Evolutionary conservation across 2,888 invertebrate species (phyloP).

Genomic region (Drosophila acutilabella): DNA sequence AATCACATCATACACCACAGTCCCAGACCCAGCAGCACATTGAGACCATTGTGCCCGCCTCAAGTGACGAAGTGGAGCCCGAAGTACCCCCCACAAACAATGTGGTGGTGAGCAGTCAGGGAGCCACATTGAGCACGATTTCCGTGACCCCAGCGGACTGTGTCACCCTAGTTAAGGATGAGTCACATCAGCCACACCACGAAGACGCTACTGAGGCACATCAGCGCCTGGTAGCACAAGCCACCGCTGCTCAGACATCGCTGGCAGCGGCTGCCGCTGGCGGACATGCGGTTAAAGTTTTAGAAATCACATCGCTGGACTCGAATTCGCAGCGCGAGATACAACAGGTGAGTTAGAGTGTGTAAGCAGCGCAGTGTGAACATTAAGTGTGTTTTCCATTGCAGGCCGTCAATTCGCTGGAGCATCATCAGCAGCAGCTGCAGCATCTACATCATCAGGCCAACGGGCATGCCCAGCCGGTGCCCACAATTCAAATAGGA

Average conservation of each 20-base stretch:
- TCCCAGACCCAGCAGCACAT: conserved; percentile 71
- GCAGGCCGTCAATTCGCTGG: conserved; percentile 83
- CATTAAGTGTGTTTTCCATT: background rate
- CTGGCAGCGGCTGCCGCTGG: conserved; percentile 62
- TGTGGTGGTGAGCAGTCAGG: conserved; percentile 67
- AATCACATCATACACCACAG: conserved; percentile 69
- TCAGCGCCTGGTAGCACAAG: conserved; percentile 73
- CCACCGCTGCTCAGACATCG: conserved; percentile 63
- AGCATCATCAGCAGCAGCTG: conserved; percentile 83
- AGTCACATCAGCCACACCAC: conserved; percentile 70
- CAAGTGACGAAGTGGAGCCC: conserved; percentile 62
- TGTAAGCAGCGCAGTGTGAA: too few species aligned
- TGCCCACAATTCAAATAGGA: conserved; percentile 84
- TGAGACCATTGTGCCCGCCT: conserved; percentile 56
- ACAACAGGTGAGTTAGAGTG: conserved; percentile 75
- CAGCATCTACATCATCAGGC: conserved; percentile 82
- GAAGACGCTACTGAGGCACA: conserved; percentile 65
- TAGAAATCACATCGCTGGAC: conserved; percentile 83
- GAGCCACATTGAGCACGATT: conserved; percentile 67
- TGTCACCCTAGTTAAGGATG: conserved; percentile 78
- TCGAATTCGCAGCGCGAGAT: conserved; percentile 84
- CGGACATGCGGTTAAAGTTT: conserved; percentile 81
- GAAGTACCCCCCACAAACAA: conserved; percentile 51
- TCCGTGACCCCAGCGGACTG: conserved; percentile 78
- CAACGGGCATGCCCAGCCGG: conserved; percentile 74